Evolutionary conservation across 2,888 invertebrate genomes (phyloP).

Genomic region (Tetropium fuscum): DNA sequence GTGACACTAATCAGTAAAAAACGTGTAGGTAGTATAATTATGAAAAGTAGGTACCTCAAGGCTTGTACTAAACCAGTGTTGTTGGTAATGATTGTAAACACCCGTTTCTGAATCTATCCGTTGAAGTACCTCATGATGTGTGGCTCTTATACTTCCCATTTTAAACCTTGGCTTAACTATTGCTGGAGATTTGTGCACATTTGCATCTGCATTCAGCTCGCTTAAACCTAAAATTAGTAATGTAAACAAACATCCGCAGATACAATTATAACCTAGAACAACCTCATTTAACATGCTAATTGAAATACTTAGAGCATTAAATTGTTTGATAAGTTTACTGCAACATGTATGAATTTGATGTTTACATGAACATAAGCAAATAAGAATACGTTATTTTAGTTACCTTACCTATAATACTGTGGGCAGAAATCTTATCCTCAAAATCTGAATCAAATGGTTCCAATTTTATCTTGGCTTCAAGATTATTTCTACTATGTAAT

Average conservation of each 20-base stretch:
- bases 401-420: conserved; percentile 65
- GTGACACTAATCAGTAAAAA: too few relatives aligned
- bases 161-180: conserved; percentile 52
- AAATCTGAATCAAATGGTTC: conserved; percentile 49
- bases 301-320: too few relatives aligned
- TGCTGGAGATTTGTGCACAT: conserved; percentile 47
- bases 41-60: conserved; percentile 56
- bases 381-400: not conserved
- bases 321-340: too few relatives aligned
- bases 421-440: conserved; percentile 59
- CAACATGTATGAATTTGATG: conserved; percentile 13
- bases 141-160: conserved; percentile 53
- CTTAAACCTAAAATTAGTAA: conserved; percentile 54
- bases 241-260: conserved; percentile 5
- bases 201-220: conserved; percentile 47
- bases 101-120: conserved; percentile 59
- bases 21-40: not conserved
- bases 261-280: too few relatives aligned
- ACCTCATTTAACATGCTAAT: too few relatives aligned
- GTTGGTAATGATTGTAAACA: conserved; percentile 62
- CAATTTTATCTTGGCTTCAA: conserved; percentile 51
- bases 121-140: conserved; percentile 63
- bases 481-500: conserved; percentile 37
- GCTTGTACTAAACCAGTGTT: conserved; percentile 64
- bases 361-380: not conserved